Conservation (phyloP, 1,140 invertebrate genomes). For the Onthophagus taurus region DNA sequence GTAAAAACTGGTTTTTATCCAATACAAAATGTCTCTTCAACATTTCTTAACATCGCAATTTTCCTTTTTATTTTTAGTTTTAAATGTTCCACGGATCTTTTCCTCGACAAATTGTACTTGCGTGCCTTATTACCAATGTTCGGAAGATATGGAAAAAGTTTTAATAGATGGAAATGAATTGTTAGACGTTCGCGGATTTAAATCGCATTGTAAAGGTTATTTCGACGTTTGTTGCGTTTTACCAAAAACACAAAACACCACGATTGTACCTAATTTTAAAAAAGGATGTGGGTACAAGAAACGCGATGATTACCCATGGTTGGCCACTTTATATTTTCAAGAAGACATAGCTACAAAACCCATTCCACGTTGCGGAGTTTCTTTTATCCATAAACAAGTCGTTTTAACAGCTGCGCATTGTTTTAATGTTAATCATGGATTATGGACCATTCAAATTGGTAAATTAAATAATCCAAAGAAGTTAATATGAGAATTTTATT, state of each 20-base stretch:
- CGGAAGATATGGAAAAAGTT: not conserved
- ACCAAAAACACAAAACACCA: not conserved
- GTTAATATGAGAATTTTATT: not conserved
- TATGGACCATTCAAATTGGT: conserved; percentile 4
- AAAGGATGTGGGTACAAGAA: conserved; percentile 2
- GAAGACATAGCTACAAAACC: not conserved
- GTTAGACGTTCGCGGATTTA: not conserved
- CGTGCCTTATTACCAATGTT: conserved; percentile 11
- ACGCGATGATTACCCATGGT: not conserved
- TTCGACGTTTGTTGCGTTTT: conserved; percentile 9
- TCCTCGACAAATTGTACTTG: conserved; percentile 2
- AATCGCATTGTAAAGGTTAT: not conserved
- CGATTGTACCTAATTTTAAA: not conserved
- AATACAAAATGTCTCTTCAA: too few species aligned
- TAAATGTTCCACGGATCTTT: not conserved
- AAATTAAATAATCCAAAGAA: not conserved
- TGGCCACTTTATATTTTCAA: conserved; percentile 1
- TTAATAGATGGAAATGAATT: conserved; percentile 2
- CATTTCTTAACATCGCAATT: not conserved
- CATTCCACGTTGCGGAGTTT: conserved; percentile 27
- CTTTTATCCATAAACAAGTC: conserved; percentile 33
- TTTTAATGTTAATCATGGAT: conserved; percentile 12
- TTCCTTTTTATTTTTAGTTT: not conserved
- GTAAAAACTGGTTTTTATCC: too few species aligned
- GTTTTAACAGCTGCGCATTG: conserved; percentile 35